These are phyloP conservation scores for Bombylius discolor DNA, from an alignment of 2,888 invertebrate species.

Conservation along the genomic window DNA sequence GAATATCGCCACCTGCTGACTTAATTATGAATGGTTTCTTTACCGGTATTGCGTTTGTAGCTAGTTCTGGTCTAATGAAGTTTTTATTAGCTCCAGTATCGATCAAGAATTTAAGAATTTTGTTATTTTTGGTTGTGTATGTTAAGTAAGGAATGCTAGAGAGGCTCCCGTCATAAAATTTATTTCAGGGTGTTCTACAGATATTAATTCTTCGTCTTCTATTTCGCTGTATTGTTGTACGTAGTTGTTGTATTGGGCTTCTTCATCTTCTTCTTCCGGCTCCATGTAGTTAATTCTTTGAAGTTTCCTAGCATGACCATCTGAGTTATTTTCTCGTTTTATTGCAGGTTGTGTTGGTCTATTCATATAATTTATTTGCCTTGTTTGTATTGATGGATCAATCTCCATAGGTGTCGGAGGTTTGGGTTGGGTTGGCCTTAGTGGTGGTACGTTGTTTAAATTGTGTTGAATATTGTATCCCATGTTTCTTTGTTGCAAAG, in stretches of 20 bases:
- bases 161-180: background rate
- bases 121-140: background rate
- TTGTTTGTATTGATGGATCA: background rate
- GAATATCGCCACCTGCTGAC: background rate
- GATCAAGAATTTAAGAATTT: background rate
- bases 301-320: background rate
- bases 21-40: background rate
- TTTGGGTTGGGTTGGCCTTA: background rate
- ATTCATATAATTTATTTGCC: background rate
- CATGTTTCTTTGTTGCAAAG: too few species aligned
- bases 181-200: too few species aligned
- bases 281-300: background rate
- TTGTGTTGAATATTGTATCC: too few species aligned
- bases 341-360: background rate
- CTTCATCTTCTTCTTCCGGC: background rate
- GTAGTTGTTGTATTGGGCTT: background rate
- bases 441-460: background rate
- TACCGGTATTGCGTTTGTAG: too few species aligned
- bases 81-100: background rate
- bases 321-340: background rate
- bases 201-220: too few species aligned
- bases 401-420: background rate
- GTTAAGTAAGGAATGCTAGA: slow-evolving; percentile 1
- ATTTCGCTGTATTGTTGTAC: too few species aligned
- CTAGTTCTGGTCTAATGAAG: background rate